Conservation (phyloP, 2,888 invertebrate genomes). For the Abrostola triplasia region DNA sequence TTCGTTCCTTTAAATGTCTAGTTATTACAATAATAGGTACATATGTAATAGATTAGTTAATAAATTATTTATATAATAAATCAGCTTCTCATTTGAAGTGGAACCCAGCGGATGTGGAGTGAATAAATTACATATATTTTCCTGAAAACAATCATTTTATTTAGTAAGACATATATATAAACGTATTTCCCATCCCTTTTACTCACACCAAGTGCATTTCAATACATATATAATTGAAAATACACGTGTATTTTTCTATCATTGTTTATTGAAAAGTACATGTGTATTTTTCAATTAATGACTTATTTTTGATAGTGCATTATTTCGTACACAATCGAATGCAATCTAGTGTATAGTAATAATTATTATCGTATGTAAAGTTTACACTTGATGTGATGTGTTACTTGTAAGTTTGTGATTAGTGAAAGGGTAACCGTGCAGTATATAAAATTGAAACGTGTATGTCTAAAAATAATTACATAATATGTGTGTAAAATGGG, state of each 20-base stretch:
- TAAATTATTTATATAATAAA: conserved; percentile 46
- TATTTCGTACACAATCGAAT: conserved; percentile 11
- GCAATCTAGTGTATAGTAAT: background rate
- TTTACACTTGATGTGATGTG: conserved; percentile 38
- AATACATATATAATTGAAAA: conserved; percentile 1
- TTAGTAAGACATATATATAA: conserved; percentile 12
- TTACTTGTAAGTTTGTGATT: conserved; percentile 30
- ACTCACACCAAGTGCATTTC: conserved; percentile 26
- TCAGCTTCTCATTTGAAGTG: conserved; percentile 65
- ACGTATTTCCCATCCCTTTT: background rate
- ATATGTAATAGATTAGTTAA: conserved; percentile 30
- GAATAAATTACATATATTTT: conserved; percentile 80
- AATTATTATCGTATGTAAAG: conserved; percentile 3
- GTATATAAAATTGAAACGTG: conserved; percentile 17
- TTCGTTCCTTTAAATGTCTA: conserved; percentile 39
- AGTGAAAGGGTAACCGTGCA: conserved; percentile 40
- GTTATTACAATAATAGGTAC: conserved; percentile 30
- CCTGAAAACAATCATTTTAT: conserved; percentile 70
- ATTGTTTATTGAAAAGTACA: too few species aligned
- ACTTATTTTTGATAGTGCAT: conserved; percentile 16
- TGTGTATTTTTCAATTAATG: background rate
- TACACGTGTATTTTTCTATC: background rate
- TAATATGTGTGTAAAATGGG: conserved; percentile 20
- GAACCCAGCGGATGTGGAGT: conserved; percentile 68
- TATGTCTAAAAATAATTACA: conserved; percentile 30